phyloP scores from a whole-genome alignment of 2,888 invertebrate species.

The Pediacus dermestoides region DNA sequence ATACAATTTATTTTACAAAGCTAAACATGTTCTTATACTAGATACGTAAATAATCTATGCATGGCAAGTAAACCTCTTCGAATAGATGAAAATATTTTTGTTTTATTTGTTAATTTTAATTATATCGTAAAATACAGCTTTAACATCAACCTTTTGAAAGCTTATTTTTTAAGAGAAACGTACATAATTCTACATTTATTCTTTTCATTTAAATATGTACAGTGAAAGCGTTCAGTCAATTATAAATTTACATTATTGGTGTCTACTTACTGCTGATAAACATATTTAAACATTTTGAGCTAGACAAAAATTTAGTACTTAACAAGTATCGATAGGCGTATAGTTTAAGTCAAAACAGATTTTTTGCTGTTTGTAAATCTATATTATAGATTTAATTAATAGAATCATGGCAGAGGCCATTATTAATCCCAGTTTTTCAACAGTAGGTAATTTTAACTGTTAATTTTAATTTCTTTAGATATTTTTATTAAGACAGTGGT shows the following conservation, averaged over 20 bases:
- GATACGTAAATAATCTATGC: constrained; percentile 20
- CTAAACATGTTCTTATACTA: constrained; percentile 17
- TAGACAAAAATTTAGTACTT: too few relatives aligned
- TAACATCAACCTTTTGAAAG: constrained; percentile 28
- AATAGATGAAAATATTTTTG: constrained; percentile 24
- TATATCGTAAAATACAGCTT: constrained; percentile 14
- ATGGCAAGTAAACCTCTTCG: constrained; percentile 30
- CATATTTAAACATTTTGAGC: constrained; percentile 16
- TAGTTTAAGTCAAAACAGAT: too few relatives aligned
- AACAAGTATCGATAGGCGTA: too few relatives aligned
- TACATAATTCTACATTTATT: constrained; percentile 26
- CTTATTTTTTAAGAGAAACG: constrained; percentile 27
- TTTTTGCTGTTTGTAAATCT: too few relatives aligned
- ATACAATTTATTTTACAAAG: constrained; percentile 15
- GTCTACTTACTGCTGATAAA: constrained; percentile 27
- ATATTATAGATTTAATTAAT: too few relatives aligned
- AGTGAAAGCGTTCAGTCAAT: constrained; percentile 38
- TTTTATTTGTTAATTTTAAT: too few relatives aligned
- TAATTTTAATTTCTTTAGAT: too few relatives aligned
- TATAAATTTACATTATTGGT: constrained; percentile 30
- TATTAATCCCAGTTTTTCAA: too few relatives aligned
- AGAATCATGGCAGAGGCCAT: too few relatives aligned
- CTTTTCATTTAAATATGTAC: constrained; percentile 36
- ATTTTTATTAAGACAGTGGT: too few relatives aligned
- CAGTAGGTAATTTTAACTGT: too few relatives aligned